Percentiles rank a stretch among this genome's conserved stretches.
Evolutionary conservation across 2,797 vertebrate genomes (phyloP).

Genomic region (Zalophus californianus): DNA sequence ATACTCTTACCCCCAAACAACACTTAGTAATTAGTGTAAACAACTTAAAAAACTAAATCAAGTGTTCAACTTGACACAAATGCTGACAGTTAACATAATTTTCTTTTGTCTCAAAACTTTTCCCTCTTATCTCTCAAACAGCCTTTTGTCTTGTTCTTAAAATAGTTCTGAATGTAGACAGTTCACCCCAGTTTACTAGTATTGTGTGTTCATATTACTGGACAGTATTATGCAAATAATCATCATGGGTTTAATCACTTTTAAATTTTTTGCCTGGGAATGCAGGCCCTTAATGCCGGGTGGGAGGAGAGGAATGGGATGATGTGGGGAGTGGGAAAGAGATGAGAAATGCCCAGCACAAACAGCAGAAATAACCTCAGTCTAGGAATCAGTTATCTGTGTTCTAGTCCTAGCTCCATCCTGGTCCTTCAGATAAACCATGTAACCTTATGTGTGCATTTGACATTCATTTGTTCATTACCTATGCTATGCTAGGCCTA

Average conservation of each 20-base stretch:
- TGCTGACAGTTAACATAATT: conserved; percentile 54
- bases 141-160: conserved; percentile 46
- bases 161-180: not conserved
- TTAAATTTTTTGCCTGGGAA: conserved; percentile 25
- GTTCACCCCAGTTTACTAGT: conserved; percentile 20
- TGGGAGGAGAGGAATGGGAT: not conserved
- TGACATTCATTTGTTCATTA: not conserved
- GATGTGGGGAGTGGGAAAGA: not conserved
- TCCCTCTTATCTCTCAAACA: conserved; percentile 22
- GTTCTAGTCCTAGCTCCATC: not conserved
- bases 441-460: not conserved
- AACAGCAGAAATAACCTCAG: not conserved
- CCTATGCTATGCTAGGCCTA: not conserved
- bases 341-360: not conserved
- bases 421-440: conserved; percentile 34
- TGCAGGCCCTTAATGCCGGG: not conserved
- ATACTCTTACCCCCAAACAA: conserved; percentile 23
- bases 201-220: conserved; percentile 37
- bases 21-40: conserved; percentile 64
- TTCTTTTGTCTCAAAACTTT: conserved; percentile 45
- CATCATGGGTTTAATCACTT: conserved; percentile 30
- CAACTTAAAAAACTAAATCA: conserved; percentile 55
- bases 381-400: not conserved
- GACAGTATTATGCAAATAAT: conserved; percentile 40
- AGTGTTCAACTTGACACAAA: conserved; percentile 53